A percentile compares a stretch with the other conserved stretches of the same genome.
These are phyloP conservation scores for Dipus sagitta DNA, from an alignment of 2,797 vertebrate species.

Conservation along the genomic window DNA sequence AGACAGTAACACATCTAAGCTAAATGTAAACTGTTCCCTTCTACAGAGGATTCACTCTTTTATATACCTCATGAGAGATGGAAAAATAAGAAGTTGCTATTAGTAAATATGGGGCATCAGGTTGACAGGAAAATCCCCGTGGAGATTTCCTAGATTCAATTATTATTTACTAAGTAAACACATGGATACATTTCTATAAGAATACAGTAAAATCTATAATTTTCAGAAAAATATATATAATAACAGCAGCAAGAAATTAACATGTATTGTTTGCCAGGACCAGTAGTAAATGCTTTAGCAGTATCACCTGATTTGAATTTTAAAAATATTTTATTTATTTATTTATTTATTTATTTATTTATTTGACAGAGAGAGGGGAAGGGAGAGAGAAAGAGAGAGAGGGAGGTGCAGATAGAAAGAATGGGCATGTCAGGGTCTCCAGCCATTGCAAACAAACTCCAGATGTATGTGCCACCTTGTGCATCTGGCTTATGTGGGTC, in stretches of 20 bases:
- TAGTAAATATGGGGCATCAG: background rate
- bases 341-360: no score
- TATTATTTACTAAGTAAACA: background rate
- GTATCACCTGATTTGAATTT: background rate
- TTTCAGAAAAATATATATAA: background rate
- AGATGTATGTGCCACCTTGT: no score
- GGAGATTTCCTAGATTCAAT: background rate
- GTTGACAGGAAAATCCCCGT: background rate
- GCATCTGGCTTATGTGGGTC: no score
- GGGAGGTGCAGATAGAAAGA: no score
- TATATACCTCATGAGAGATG: background rate
- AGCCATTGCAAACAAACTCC: no score
- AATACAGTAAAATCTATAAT: background rate
- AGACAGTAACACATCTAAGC: background rate
- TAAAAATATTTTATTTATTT: background rate
- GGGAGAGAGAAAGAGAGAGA: no score
- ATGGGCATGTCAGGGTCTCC: no score
- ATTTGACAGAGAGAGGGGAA: no score
- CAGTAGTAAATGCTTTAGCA: background rate
- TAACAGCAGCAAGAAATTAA: slow-evolving; percentile 44
- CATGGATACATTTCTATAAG: background rate
- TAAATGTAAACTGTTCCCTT: background rate
- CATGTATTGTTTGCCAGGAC: background rate
- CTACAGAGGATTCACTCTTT: background rate
- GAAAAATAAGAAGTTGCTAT: background rate